phyloP scores from a whole-genome alignment of 2,113 vertebrate species.

The Nannobrachium achirus region DNA sequence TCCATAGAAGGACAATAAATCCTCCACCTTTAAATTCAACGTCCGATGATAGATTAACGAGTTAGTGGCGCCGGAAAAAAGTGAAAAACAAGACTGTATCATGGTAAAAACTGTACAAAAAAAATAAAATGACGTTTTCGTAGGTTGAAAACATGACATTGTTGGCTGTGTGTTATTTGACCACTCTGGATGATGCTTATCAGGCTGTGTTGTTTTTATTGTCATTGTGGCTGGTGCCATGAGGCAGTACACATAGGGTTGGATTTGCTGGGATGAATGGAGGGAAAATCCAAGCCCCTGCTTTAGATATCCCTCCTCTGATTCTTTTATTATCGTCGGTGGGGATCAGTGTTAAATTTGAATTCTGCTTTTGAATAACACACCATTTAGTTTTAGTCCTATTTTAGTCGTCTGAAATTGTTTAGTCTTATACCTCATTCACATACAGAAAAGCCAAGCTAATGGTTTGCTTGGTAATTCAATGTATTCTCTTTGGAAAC shows the following conservation, averaged over 20 bases:
- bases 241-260: background rate
- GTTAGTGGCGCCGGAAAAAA: constrained; percentile 57
- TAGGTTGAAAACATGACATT: constrained; percentile 15
- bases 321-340: too few species aligned
- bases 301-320: too few species aligned
- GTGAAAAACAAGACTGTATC: constrained; percentile 23
- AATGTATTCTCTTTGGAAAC: too few species aligned
- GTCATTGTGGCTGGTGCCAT: constrained; percentile 10
- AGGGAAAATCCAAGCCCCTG: too few species aligned
- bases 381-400: too few species aligned
- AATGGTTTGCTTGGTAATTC: too few species aligned
- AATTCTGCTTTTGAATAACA: too few species aligned
- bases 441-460: too few species aligned
- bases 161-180: constrained; percentile 23
- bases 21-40: constrained; percentile 72
- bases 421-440: too few species aligned
- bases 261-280: background rate
- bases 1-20: constrained; percentile 71
- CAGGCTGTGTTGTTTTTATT: constrained; percentile 19
- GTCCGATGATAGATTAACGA: constrained; percentile 76
- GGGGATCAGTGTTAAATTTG: too few species aligned
- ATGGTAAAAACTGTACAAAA: constrained; percentile 30
- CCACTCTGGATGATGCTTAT: constrained; percentile 17
- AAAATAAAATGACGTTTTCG: background rate
- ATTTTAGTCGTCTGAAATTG: too few species aligned